Base-by-base conservation (phyloP, 2,888 invertebrate genomes). In the Drosophila nr. fundita region DNA sequence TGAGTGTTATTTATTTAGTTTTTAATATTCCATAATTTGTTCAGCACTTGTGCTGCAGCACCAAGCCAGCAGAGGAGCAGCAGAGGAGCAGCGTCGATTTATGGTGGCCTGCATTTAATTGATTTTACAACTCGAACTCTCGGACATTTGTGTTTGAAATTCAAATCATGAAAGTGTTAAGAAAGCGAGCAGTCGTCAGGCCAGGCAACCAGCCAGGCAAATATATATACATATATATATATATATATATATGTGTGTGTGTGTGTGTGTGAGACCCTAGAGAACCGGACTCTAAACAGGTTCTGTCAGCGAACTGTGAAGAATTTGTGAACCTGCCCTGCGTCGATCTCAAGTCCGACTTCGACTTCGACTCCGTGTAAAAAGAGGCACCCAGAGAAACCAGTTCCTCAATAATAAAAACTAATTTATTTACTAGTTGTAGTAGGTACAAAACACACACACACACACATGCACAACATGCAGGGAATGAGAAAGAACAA, bases 401-500 rank as follows among this genome's bases (percentile, higher is more conserved):
- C 89, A 87, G 82, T 89, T 87, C 88, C 80, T 68, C 79, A 78
- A 89, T 87, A 89, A 83, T 87, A 83, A 89, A 87, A 87, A 87
- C 89, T 87, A 89, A 89, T 87, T 87, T 89, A 87, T 89, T 89
- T 89, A 87, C 89, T 87, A 88, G 87, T 76, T 80, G 87, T 87
- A 74, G 88, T 82, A 79, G 88, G 86, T 81, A 85, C 84, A 84
- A 85, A 73, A 72, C 62, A 77, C 79, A 79, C 78, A 71, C 50
- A 54, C 45, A 60, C 54, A 78, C 60, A 55, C 34, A 11, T 32
- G 32, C 32, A 32, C 32, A 32, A 53, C 54, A 61, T 53, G 53
- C 34, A 52, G 30, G 48, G 24, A 62, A 62, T n/a, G 52, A 64
- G 36, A 57, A 61, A 29, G 18, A 80, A 76, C 68, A 73, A 50